Conservation (phyloP, 2,113 vertebrate species). For the Bagarius yarrelli region DNA sequence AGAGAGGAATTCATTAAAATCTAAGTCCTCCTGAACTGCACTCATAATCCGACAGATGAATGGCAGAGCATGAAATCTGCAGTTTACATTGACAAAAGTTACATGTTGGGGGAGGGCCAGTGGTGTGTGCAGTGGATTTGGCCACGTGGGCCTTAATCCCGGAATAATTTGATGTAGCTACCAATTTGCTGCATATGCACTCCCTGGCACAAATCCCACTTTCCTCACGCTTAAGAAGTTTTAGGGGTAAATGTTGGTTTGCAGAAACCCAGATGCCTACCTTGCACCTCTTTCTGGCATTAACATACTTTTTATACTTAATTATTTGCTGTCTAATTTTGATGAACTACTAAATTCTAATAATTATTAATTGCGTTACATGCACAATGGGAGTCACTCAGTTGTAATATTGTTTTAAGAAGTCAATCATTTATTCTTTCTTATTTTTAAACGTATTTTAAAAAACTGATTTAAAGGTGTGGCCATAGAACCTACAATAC, state of each 20-base stretch:
- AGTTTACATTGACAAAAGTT: slow-evolving; percentile 78
- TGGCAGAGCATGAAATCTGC: slow-evolving; percentile 78
- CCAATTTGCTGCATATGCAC: slow-evolving; percentile 76
- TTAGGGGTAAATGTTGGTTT: slow-evolving; percentile 27
- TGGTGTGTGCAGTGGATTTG: slow-evolving; percentile 72
- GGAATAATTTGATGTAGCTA: slow-evolving; percentile 79
- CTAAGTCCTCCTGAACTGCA: slow-evolving; percentile 69
- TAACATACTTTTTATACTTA: neutral
- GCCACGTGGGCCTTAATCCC: slow-evolving; percentile 69
- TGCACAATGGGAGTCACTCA: too few relatives aligned
- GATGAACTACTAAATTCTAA: too few relatives aligned
- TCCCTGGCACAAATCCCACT: slow-evolving; percentile 60
- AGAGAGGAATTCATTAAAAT: slow-evolving; percentile 64
- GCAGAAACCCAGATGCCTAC: slow-evolving; percentile 2
- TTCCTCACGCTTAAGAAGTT: slow-evolving; percentile 55
- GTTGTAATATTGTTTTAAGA: too few relatives aligned
- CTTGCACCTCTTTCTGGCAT: neutral
- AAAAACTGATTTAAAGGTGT: neutral
- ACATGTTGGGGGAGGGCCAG: slow-evolving; percentile 73
- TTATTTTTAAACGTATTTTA: neutral
- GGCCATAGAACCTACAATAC: neutral
- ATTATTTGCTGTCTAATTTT: neutral
- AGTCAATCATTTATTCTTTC: neutral
- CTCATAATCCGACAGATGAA: slow-evolving; percentile 81
- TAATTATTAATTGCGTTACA: too few relatives aligned